Percentiles rank a stretch among this genome's conserved stretches.
These are phyloP conservation scores for Philereme vetulata DNA, from an alignment of 2,888 invertebrate species.

Conservation along the genomic window DNA sequence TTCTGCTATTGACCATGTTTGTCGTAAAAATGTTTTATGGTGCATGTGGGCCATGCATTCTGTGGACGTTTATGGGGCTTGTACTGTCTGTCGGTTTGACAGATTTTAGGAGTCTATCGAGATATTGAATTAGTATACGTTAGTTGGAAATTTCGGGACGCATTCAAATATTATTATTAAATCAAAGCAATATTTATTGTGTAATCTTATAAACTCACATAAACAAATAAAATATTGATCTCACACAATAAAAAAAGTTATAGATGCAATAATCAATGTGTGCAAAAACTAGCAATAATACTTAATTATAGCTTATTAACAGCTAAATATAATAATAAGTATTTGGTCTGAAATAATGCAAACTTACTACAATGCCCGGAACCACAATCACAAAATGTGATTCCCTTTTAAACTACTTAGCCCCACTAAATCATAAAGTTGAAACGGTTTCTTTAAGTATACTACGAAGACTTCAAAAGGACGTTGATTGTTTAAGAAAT, in stretches of 20 bases:
- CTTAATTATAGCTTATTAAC: too few species aligned
- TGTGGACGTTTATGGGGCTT: constrained; percentile 58
- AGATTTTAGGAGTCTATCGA: constrained; percentile 32
- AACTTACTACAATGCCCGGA: too few species aligned
- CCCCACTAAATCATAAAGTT: constrained; percentile 41
- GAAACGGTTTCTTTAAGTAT: constrained; percentile 68
- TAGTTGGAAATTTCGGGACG: background rate
- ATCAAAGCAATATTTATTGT: too few species aligned
- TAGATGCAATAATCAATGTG: too few species aligned
- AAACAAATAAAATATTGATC: too few species aligned
- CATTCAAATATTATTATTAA: too few species aligned
- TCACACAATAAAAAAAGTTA: too few species aligned
- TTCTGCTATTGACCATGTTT: constrained; percentile 66
- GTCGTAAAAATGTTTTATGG: constrained; percentile 74
- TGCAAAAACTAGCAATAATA: too few species aligned
- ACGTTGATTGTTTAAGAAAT: constrained; percentile 49
- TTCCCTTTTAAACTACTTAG: background rate
- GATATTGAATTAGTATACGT: constrained; percentile 4
- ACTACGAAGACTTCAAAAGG: constrained; percentile 63
- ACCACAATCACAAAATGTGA: too few species aligned
- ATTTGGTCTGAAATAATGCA: too few species aligned
- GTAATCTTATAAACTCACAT: too few species aligned
- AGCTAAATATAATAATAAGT: too few species aligned
- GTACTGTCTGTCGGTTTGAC: constrained; percentile 53
- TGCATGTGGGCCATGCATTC: constrained; percentile 63